A percentile compares a stretch with the other conserved stretches of the same genome.
These are phyloP conservation scores for Ara ararauna DNA, from an alignment of 2,797 vertebrate genomes.

Conservation along the genomic window DNA sequence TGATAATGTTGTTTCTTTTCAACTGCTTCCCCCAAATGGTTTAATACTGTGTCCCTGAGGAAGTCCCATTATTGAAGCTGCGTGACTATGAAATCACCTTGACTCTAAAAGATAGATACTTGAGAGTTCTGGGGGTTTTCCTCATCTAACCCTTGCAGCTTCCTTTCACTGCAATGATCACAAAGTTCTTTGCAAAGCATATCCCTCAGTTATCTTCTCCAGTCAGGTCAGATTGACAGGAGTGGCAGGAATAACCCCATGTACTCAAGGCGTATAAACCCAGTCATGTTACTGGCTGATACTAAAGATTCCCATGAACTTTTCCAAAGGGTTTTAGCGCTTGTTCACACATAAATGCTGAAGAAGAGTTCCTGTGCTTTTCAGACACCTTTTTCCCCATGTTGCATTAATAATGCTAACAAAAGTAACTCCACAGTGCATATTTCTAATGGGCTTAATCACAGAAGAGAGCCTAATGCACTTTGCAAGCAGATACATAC, in stretches of 20 bases:
- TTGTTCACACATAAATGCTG: neutral
- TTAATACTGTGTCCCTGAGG: constrained; percentile 29
- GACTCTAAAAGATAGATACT: neutral
- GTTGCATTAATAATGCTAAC: neutral
- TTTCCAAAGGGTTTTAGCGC: neutral
- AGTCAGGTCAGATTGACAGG: neutral
- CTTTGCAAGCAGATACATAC: neutral
- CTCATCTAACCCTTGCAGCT: neutral
- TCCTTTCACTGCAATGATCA: neutral
- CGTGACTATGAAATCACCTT: constrained; percentile 51
- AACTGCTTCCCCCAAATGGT: constrained; percentile 7
- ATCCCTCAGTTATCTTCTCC: neutral
- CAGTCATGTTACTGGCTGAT: neutral
- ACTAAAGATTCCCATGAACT: neutral
- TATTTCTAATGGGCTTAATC: neutral
- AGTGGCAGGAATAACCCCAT: neutral
- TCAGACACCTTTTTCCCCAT: neutral
- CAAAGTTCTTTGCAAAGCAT: neutral
- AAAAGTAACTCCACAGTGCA: neutral
- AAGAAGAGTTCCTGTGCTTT: neutral
- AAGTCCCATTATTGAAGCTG: neutral
- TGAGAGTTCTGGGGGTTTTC: constrained; percentile 32
- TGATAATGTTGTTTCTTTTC: constrained; percentile 41
- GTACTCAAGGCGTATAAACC: neutral
- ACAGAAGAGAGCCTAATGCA: neutral